Evolutionary conservation across 2,888 invertebrate genomes (phyloP).

Genomic region (Pasiphila rectangulata): DNA sequence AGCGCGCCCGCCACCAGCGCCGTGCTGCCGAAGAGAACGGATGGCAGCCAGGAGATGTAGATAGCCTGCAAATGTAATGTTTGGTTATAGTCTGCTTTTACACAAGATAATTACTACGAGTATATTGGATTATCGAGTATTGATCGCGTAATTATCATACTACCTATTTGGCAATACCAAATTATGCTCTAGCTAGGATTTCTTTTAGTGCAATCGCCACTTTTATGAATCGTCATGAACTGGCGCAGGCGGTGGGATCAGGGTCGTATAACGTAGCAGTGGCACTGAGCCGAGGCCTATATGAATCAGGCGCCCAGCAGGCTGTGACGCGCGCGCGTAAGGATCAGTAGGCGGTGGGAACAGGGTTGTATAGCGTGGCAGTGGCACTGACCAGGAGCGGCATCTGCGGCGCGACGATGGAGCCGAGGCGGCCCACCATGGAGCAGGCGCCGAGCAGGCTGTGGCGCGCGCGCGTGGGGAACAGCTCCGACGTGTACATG

Average conservation of each 20-base stretch:
- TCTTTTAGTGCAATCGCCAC: too few species aligned
- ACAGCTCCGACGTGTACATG: conserved; percentile 87
- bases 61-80: conserved; percentile 68
- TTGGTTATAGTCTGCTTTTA: too few species aligned
- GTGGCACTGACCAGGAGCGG: conserved; percentile 80
- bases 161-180: too few species aligned
- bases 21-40: conserved; percentile 80
- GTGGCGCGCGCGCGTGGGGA: conserved; percentile 86
- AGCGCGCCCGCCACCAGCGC: conserved; percentile 79
- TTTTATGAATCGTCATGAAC: too few species aligned
- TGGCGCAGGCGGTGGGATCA: too few species aligned
- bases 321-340: not conserved
- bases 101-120: too few species aligned
- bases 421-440: conserved; percentile 87
- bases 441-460: conserved; percentile 85
- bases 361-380: not conserved
- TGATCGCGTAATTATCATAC: too few species aligned
- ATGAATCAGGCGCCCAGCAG: not conserved
- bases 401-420: conserved; percentile 87
- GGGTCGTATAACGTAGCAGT: too few species aligned
- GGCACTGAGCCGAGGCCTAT: not conserved
- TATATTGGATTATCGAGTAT: too few species aligned
- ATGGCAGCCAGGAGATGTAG: conserved; percentile 76
- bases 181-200: too few species aligned
- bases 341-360: not conserved